Base-by-base conservation (phyloP, 64 coral and sea anemone species). In the Porites australiensis region DNA sequence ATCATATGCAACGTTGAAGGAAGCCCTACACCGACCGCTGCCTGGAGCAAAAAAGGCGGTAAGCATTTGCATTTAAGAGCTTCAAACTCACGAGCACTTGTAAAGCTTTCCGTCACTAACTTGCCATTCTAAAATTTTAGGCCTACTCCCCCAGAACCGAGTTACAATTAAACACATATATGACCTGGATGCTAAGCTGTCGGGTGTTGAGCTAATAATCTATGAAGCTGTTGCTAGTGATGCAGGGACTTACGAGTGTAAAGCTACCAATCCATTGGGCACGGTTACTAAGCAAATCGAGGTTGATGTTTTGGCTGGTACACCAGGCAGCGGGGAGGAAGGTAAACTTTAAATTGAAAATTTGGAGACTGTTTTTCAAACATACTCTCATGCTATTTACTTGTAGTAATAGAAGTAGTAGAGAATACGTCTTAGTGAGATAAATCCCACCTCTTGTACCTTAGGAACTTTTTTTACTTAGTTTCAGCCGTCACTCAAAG, bases 1-100 rank as follows among this genome's bases (percentile, higher is more conserved):
- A 53, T 95, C 18, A 50, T 91, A 23, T 95, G 94, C 46, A 91
- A 91, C 48, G 84, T 91, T 50, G 80, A 87, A 44, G 94, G 94
- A 18, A 48, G 88, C 46, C 94, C 94, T 37, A 27, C 64, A 19
- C 94, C 94, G 3, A 88, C 88, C 44, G 54, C 90, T 11, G 65
- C 88, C 2, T 86, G 89, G 80, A 67, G 57, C 50, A 86, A 86
- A 57, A 45, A 64, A 4, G 75, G 72, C 48, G 91, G 91, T 93
- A 44, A 87, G 71, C 27, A 37, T 69, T 53, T 16, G 47, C 70
- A 73, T 73, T 37, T 37, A 37, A 37, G 27, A 37, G 27, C n/a
- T n/a, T n/a, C n/a, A n/a, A n/a, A n/a, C n/a, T n/a, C n/a, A n/a
- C n/a, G n/a, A n/a, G n/a, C n/a, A n/a, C n/a, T n/a, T n/a, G n/a